phyloP scores from a whole-genome alignment of 2,113 vertebrate genomes.

The Dasyprocta punctata region DNA sequence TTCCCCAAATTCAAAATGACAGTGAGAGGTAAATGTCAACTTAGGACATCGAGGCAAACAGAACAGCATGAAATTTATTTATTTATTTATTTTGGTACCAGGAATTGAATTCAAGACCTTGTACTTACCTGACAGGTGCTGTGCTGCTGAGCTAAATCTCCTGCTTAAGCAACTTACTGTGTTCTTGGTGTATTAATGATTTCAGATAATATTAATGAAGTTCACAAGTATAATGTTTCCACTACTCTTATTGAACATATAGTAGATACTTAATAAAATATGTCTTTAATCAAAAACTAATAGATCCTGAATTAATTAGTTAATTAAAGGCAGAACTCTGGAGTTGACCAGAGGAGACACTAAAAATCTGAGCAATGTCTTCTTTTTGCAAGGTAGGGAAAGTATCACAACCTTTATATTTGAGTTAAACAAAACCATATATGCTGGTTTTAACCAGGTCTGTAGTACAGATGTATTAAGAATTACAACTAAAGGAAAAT shows the following conservation, averaged over 20 bases:
- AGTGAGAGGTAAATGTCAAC: neutral
- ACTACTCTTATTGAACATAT: neutral
- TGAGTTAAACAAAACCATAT: neutral
- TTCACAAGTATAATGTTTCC: neutral
- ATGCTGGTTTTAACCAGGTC: neutral
- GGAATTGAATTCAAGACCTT: no score
- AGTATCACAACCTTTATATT: neutral
- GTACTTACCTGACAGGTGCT: no score
- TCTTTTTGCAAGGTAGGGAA: neutral
- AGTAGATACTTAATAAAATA: neutral
- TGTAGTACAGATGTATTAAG: neutral
- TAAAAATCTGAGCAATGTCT: neutral
- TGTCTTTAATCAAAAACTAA: neutral
- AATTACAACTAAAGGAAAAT: neutral
- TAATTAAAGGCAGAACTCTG: neutral
- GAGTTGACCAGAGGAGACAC: neutral
- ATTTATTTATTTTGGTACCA: no score
- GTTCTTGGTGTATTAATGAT: neutral
- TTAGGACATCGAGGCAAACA: neutral
- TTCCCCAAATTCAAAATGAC: neutral
- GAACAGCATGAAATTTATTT: neutral
- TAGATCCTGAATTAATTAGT: neutral
- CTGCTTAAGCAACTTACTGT: no score
- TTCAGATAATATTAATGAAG: conserved; percentile 32
- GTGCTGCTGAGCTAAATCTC: no score